phyloP scores from a whole-genome alignment of 2,888 invertebrate species.

The Clistopyga incitator region DNA sequence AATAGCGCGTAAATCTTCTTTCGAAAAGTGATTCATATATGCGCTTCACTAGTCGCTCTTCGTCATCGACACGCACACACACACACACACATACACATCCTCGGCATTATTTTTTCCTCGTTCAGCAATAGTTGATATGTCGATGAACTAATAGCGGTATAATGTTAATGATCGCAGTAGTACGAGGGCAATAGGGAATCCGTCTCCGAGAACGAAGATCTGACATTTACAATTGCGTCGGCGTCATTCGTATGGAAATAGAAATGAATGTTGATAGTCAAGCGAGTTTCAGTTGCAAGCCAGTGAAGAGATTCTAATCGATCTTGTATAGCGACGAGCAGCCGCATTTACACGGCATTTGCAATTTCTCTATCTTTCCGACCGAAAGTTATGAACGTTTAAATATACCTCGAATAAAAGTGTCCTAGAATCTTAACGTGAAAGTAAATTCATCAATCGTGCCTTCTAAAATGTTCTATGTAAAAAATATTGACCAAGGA shows the following conservation, averaged over 20 bases:
- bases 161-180: conserved; percentile 43
- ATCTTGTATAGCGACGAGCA: conserved; percentile 5
- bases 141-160: conserved; percentile 58
- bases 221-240: conserved; percentile 61
- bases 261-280: conserved; percentile 40
- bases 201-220: conserved; percentile 28
- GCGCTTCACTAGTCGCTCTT: conserved; percentile 23
- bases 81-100: not conserved
- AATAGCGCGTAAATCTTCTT: conserved; percentile 27
- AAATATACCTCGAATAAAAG: conserved; percentile 1
- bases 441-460: not conserved
- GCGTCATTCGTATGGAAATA: conserved; percentile 38
- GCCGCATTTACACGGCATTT: not conserved
- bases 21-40: conserved; percentile 33
- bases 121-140: conserved; percentile 42
- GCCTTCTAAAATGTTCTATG: not conserved
- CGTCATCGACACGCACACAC: conserved; percentile 5
- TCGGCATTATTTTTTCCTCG: not conserved
- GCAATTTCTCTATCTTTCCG: not conserved
- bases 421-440: not conserved
- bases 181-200: conserved; percentile 45
- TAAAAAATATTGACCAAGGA: not conserved
- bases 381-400: not conserved
- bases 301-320: not conserved
- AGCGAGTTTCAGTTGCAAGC: conserved; percentile 31